Base-by-base conservation (phyloP, 2,113 vertebrate species). In the Triplophysa dalaica region DNA sequence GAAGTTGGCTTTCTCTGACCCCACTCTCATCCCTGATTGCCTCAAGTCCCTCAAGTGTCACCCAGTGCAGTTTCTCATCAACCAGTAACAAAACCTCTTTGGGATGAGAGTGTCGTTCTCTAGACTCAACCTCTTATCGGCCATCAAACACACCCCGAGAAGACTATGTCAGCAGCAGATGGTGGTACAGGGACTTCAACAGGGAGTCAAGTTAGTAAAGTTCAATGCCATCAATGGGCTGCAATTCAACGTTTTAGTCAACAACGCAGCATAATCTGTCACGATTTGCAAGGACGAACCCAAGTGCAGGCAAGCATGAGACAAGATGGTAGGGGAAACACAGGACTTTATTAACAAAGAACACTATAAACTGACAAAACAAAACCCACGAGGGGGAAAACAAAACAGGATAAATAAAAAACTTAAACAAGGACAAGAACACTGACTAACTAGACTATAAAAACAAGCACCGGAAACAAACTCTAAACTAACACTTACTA, bases 1-100 rank as follows among this genome's bases (percentile, higher is more conserved):
- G 1, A 63, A 29, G 41, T 16, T 48, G 41, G 1, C 6, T 14
- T 29, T 58, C 41, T 48, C 16, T 38, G 41, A 63, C 60, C 60
- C 41, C 60, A 29, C 17, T 62, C 73, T 75, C 16, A 6, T 75
- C 22, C 9, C 60, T 12, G 60, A 75, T 75, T 29, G 60, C 4
- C 60, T 75, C 60, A 50, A 17, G 60, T 75, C 73, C 41, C 60
- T 75, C 73, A 75, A 29, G 22, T 75, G 73, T 75, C 72, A 75
- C 58, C 14, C 58, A 75, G 72, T 50, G 14, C 41, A 63, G 45
- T 75, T 63, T 75, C 73, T 75, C 73, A 75, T 75, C 73, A 75
- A 41, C 29, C 22, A 14, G 38, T 63, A 63, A 75, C 41, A 75
- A 63, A 75, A 75, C 73, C 73, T 75, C 16, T 45, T 58, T 48